Evolutionary conservation across 2,888 invertebrate genomes (phyloP).

Genomic region (Polydrusus tereticollis): DNA sequence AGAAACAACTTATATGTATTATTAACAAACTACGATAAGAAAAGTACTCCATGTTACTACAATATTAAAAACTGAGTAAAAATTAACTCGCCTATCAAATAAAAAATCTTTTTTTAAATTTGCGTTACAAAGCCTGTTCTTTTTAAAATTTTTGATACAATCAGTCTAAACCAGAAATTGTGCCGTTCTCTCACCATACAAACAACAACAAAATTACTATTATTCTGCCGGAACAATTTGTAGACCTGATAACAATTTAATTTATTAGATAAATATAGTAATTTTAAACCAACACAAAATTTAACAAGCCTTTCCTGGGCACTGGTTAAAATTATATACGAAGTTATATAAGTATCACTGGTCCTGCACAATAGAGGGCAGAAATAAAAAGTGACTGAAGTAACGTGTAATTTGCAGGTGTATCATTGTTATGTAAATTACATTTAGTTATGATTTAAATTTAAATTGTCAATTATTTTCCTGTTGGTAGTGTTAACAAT

Average conservation of each 20-base stretch:
- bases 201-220: constrained; percentile 36
- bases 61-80: too few species aligned
- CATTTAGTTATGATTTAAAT: constrained; percentile 12
- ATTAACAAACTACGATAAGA: neutral
- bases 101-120: constrained; percentile 1
- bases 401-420: constrained; percentile 26
- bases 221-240: constrained; percentile 41
- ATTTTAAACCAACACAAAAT: constrained; percentile 20
- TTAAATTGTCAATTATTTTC: constrained; percentile 26
- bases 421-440: constrained; percentile 22
- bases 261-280: constrained; percentile 37
- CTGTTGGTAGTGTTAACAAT: constrained; percentile 1
- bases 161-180: constrained; percentile 23
- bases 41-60: neutral
- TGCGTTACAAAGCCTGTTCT: constrained; percentile 11
- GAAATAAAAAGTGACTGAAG: constrained; percentile 6
- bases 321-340: constrained; percentile 23
- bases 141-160: constrained; percentile 33
- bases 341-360: constrained; percentile 13
- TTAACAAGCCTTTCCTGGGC: constrained; percentile 20
- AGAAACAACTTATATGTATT: neutral
- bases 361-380: constrained; percentile 10
- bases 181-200: constrained; percentile 23
- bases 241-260: constrained; percentile 40
- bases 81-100: neutral